phyloP scores from a whole-genome alignment of 2,888 invertebrate species.

The Coenonympha glycerion region DNA sequence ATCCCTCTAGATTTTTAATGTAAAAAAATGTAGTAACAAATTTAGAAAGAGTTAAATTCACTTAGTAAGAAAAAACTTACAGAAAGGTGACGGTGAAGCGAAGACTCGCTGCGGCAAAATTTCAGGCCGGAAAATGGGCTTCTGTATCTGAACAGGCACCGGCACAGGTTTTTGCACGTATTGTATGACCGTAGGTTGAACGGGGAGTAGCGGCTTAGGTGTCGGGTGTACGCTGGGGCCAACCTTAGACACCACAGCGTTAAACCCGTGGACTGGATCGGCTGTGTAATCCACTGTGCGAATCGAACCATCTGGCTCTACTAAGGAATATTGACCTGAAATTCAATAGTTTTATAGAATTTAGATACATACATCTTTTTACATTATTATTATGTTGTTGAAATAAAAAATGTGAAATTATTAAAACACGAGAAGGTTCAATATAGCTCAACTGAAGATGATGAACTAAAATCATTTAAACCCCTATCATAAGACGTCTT shows the following conservation, averaged over 20 bases:
- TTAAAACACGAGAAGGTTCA: too few relatives aligned
- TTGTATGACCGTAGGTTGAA: conserved; percentile 39
- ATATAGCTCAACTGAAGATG: too few relatives aligned
- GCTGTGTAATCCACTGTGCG: conserved; percentile 77
- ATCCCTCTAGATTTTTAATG: too few relatives aligned
- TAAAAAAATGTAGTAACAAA: too few relatives aligned
- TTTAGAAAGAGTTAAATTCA: too few relatives aligned
- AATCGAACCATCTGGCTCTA: conserved; percentile 72
- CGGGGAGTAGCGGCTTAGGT: conserved; percentile 32
- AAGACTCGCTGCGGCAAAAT: conserved; percentile 39
- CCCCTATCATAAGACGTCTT: too few relatives aligned
- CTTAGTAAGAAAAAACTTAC: conserved; percentile 33
- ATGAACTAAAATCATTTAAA: too few relatives aligned
- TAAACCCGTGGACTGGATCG: conserved; percentile 75
- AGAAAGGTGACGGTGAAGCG: conserved; percentile 39
- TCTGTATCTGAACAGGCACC: conserved; percentile 56
- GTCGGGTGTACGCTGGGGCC: conserved; percentile 67
- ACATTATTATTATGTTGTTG: too few relatives aligned
- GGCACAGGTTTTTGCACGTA: conserved; percentile 48
- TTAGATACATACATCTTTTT: background rate
- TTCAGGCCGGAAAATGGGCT: conserved; percentile 36
- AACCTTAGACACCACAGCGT: conserved; percentile 73
- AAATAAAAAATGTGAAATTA: too few relatives aligned
- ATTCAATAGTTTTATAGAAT: conserved; percentile 20
- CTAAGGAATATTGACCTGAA: conserved; percentile 71